Conservation (phyloP, 2,113 vertebrate genomes). For the Arothron firmamentum region DNA sequence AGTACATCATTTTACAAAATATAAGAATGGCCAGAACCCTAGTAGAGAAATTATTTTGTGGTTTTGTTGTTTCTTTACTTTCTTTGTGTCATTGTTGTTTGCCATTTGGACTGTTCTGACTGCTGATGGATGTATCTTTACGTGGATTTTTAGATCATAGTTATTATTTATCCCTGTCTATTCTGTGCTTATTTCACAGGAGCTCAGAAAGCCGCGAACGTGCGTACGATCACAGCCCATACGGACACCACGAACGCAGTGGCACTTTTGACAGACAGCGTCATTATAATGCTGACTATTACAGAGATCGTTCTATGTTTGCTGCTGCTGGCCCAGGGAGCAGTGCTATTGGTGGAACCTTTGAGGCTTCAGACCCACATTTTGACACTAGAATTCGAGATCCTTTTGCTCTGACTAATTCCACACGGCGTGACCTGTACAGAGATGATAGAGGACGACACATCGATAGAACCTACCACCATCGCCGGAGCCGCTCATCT, state of each 20-base stretch:
- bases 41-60: neutral
- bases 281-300: slow-evolving; percentile 98
- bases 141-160: neutral
- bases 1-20: neutral
- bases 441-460: slow-evolving; percentile 88
- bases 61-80: neutral
- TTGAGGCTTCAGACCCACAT: slow-evolving; percentile 91
- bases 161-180: slow-evolving; percentile 23
- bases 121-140: neutral
- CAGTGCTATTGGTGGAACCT: slow-evolving; percentile 76
- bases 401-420: slow-evolving; percentile 90
- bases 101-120: too few relatives aligned
- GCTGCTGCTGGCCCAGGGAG: slow-evolving; percentile 68
- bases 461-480: slow-evolving; percentile 91
- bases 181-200: slow-evolving; percentile 78
- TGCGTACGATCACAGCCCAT: slow-evolving; percentile 98
- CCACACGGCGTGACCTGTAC: slow-evolving; percentile 94
- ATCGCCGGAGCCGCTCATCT: slow-evolving; percentile 92
- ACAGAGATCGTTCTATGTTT: slow-evolving; percentile 91
- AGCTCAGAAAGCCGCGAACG: slow-evolving; percentile 98
- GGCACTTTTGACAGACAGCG: slow-evolving; percentile 92
- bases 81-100: neutral
- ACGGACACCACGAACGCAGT: slow-evolving; percentile 97
- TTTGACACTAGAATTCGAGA: slow-evolving; percentile 93
- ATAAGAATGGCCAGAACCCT: too few relatives aligned